A percentile compares a stretch with the other conserved stretches of the same genome.
Evolutionary conservation across 2,888 invertebrate species (phyloP).

Genomic region (Lycaena phlaeas): DNA sequence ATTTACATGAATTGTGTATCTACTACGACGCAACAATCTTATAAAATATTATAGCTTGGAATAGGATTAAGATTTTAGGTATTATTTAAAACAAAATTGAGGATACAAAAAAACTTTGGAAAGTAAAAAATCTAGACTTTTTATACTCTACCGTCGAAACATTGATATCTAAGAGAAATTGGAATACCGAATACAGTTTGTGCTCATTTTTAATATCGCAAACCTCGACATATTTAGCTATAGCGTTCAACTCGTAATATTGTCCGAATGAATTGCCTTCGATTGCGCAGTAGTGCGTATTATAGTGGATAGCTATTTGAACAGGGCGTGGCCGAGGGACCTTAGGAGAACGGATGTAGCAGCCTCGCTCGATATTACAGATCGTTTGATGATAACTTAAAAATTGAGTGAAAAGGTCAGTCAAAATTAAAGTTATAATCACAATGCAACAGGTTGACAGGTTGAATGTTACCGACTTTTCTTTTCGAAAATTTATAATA

Average conservation of each 20-base stretch:
- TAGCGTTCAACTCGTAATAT: conserved; percentile 16
- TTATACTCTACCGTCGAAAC: no score
- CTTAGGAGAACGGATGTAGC: conserved; percentile 62
- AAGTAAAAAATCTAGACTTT: no score
- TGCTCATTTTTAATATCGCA: no score
- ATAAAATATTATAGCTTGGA: no score
- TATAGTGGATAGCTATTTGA: conserved; percentile 36
- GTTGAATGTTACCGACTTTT: conserved; percentile 45
- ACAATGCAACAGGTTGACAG: conserved; percentile 43
- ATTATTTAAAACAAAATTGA: no score
- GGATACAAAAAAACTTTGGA: no score
- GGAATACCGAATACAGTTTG: no score
- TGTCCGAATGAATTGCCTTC: conserved; percentile 22
- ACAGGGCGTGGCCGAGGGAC: conserved; percentile 55
- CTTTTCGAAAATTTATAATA: no score
- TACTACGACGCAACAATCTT: no score
- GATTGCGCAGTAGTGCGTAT: conserved; percentile 34
- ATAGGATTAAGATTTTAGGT: no score
- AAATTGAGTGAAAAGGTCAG: conserved; percentile 64
- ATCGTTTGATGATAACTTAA: conserved; percentile 27
- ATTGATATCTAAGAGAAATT: no score
- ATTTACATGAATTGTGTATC: no score
- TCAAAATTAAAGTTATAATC: conserved; percentile 55
- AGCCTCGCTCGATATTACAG: conserved; percentile 55
- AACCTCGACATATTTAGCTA: conserved; percentile 25